A percentile compares a stretch with the other conserved stretches of the same genome.
phyloP scores from a whole-genome alignment of 2,797 vertebrate genomes.

The Sparus aurata region DNA sequence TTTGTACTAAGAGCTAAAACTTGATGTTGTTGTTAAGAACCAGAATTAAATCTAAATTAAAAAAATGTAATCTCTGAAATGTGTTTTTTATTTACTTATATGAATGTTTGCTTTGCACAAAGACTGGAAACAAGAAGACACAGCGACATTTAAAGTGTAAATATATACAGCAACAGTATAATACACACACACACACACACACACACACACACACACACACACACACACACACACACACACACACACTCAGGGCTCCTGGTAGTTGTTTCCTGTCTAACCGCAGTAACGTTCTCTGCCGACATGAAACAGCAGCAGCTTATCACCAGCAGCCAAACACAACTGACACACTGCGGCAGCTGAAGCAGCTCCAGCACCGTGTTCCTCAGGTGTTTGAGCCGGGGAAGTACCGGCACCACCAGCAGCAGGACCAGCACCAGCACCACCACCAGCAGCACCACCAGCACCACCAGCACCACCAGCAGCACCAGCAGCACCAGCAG shows the following conservation, averaged over 20 bases:
- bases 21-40: too few species aligned
- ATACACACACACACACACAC: background rate
- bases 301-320: constrained; percentile 59
- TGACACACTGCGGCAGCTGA: constrained; percentile 46
- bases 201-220: background rate
- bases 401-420: background rate
- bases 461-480: too few species aligned
- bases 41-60: too few species aligned
- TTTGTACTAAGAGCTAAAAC: too few species aligned
- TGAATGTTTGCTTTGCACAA: too few species aligned
- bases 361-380: background rate
- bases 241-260: constrained; percentile 27
- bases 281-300: constrained; percentile 55
- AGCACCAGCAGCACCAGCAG: too few species aligned
- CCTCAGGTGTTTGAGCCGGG: constrained; percentile 9
- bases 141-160: too few species aligned
- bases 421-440: background rate
- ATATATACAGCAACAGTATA: too few species aligned
- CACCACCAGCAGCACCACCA: too few species aligned
- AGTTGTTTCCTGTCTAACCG: constrained; percentile 60
- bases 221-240: background rate
- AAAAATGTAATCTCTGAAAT: too few species aligned
- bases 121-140: too few species aligned
- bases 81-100: too few species aligned
- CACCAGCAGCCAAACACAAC: constrained; percentile 67